Percentiles rank a stretch among this genome's conserved stretches.
Evolutionary conservation across 2,888 invertebrate genomes (phyloP).

Genomic region (Lepidochrysops patricia): DNA sequence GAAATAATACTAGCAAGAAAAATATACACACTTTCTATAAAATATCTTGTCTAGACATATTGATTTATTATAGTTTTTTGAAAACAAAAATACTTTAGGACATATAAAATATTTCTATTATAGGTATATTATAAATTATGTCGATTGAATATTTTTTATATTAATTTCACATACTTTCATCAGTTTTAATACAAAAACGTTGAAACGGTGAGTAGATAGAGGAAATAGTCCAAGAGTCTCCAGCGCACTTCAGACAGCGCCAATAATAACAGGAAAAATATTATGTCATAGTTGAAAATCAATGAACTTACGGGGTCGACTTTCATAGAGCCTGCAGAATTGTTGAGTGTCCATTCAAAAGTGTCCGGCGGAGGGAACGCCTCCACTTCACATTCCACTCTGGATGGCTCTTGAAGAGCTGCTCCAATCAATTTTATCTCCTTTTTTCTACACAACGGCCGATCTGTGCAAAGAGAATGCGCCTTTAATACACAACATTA

Average conservation of each 20-base stretch:
- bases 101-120: no score
- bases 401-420: conserved; percentile 86
- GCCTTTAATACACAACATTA: background rate
- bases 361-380: conserved; percentile 87
- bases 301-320: conserved; percentile 67
- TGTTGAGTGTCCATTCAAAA: conserved; percentile 93
- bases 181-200: background rate
- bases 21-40: no score
- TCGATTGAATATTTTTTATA: no score
- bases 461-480: conserved; percentile 72
- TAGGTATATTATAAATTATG: no score
- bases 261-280: background rate
- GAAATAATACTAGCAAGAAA: no score
- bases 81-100: no score
- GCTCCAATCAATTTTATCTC: conserved; percentile 90
- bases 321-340: conserved; percentile 87
- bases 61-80: no score
- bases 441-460: conserved; percentile 85
- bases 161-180: background rate
- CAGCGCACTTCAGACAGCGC: background rate
- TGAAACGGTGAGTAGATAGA: background rate
- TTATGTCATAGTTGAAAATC: conserved; percentile 13
- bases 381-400: conserved; percentile 88
- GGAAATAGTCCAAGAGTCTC: background rate
- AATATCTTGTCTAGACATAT: no score